Conservation (phyloP, 2,797 vertebrate genomes). For the Sebastes minor region DNA sequence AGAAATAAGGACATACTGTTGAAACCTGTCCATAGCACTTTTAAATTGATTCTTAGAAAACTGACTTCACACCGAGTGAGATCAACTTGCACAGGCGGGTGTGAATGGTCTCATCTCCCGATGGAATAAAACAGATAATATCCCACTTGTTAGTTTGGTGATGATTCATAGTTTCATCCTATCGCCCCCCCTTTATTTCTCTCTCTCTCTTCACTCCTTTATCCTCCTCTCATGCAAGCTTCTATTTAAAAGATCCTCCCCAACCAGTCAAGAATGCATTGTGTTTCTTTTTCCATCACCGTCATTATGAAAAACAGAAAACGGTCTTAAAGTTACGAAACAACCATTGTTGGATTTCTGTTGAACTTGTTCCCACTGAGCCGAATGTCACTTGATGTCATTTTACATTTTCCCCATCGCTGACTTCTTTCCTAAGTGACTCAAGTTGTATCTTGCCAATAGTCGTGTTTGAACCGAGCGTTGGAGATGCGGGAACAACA, state of each 20-base stretch:
- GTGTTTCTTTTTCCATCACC: background rate
- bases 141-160: slow-evolving; percentile 1
- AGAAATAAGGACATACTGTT: slow-evolving; percentile 25
- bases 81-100: slow-evolving; percentile 1
- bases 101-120: slow-evolving; percentile 13
- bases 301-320: background rate
- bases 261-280: background rate
- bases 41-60: slow-evolving; percentile 28
- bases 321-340: background rate
- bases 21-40: slow-evolving; percentile 30
- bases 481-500: background rate
- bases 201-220: background rate
- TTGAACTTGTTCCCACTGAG: background rate
- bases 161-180: slow-evolving; percentile 4
- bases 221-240: background rate
- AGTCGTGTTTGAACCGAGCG: background rate
- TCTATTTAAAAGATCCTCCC: background rate
- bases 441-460: background rate
- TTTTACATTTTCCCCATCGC: background rate
- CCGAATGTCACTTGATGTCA: background rate
- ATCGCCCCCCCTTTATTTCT: background rate
- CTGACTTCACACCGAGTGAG: slow-evolving; percentile 6
- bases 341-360: background rate
- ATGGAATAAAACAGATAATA: slow-evolving; percentile 10
- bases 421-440: background rate